Base-by-base conservation (phyloP, 2,888 invertebrate species). In the Hecatera dysodea region DNA sequence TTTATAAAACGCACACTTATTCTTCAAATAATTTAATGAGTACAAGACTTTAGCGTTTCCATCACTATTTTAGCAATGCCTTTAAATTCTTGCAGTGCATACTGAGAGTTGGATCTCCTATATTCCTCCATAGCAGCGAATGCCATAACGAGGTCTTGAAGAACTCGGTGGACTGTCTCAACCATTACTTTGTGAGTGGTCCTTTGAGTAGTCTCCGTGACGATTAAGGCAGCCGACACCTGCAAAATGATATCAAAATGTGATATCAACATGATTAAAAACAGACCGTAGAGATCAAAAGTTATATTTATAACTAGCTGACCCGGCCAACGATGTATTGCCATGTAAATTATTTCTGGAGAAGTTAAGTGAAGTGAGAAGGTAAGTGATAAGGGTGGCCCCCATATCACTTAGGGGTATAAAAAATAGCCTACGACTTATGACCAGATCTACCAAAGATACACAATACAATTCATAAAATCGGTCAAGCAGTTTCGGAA, bases 41-140 rank as follows among this genome's bases (percentile, higher is more conserved):
- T 15, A 75, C 94, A 94, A 67, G 88, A 82, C 72, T 89, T 92
- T 22, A 93, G 61, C 24, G 81, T 72, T 8, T 87, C 78, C 60
- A 90, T 86, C 9, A 94, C 79, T 22, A 81, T 67, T 57, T 88
- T 86, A 1, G 93, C 86, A 27, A 92, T 75, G 33, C 78, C 75
- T 39, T 79, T 75, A 70, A 93, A 94, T 24, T 89, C 87, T n/a
- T 87, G 75, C 4, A 91, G 69, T 6, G 84, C 80, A 9, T 80
- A 75, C 2, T 87, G 84, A 33, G 79, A 72, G 55, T 81, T 87
- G 19, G 75, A 82, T 61, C 83, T 85, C 44, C 85, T 87, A 50
- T 76, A 83, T 6, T 88, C 86, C 0, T 89, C 84, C 17, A 91
- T 73, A 2, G 87, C 75, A 0, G 89, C 89, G 68, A 92, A 93